phyloP scores from a whole-genome alignment of 2,888 invertebrate species.

The Oscheius sp. region DNA sequence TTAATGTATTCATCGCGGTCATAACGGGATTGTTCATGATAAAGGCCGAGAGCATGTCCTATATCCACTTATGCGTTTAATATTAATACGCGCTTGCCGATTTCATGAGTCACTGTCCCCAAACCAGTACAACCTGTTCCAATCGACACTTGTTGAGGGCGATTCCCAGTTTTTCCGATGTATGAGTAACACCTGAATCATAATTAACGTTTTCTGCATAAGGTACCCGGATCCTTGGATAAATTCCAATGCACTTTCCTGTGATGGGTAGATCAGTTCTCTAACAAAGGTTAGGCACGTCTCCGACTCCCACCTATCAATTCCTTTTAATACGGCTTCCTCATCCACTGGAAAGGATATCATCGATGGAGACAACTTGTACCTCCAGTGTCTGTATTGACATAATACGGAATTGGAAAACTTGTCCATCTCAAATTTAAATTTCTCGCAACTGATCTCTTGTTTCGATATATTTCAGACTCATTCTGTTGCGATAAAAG shows the following conservation, averaged over 20 bases:
- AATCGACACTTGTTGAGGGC: slow-evolving; percentile 65
- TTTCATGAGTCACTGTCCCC: slow-evolving; percentile 70
- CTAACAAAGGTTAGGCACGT: slow-evolving; percentile 66
- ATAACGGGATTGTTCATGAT: slow-evolving; percentile 69
- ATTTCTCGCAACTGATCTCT: slow-evolving; percentile 55
- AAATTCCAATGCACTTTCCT: slow-evolving; percentile 5
- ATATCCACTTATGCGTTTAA: slow-evolving; percentile 7
- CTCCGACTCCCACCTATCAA: slow-evolving; percentile 60
- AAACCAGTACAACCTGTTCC: slow-evolving; percentile 68
- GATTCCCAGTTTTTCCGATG: slow-evolving; percentile 57
- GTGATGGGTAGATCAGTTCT: background rate
- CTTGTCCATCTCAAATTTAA: slow-evolving; percentile 47
- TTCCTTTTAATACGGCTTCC: slow-evolving; percentile 60
- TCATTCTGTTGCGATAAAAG: slow-evolving; percentile 26
- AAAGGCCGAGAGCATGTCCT: slow-evolving; percentile 71
- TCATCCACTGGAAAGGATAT: slow-evolving; percentile 46
- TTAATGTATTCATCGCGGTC: slow-evolving; percentile 69
- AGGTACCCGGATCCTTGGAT: slow-evolving; percentile 21
- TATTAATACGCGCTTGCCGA: slow-evolving; percentile 56
- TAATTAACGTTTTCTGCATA: too few species aligned
- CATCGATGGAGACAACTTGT: background rate
- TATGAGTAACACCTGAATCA: slow-evolving; percentile 66
- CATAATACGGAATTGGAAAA: slow-evolving; percentile 60
- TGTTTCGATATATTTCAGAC: too few species aligned
- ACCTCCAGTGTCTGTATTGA: slow-evolving; percentile 58